These are phyloP conservation scores for Drosophila planitibia DNA, from an alignment of 2,888 invertebrate species.

Conservation along the genomic window DNA sequence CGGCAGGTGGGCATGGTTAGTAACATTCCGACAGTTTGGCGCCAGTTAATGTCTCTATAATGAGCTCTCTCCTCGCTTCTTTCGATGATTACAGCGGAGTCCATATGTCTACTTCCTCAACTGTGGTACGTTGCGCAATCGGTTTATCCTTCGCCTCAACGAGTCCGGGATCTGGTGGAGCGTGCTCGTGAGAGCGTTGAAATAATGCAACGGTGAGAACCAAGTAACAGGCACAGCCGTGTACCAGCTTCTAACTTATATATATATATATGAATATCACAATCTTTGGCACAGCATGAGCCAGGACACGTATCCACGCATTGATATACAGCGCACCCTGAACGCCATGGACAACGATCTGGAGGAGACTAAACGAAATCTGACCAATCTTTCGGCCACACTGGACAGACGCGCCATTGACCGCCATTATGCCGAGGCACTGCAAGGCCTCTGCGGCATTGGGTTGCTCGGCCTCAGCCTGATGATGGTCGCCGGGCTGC, in stretches of 20 bases:
- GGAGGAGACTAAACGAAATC: conserved; percentile 84
- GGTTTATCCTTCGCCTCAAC: conserved; percentile 85
- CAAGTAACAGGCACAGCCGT: background rate
- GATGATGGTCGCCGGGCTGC: conserved; percentile 94
- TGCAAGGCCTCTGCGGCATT: conserved; percentile 92
- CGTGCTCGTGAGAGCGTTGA: conserved; percentile 84
- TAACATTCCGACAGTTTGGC: conserved; percentile 5
- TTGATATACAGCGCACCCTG: conserved; percentile 83
- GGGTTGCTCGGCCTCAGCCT: conserved; percentile 93
- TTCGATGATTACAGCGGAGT: conserved; percentile 78
- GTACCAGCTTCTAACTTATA: background rate
- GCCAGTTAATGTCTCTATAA: background rate
- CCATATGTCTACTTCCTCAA: conserved; percentile 85
- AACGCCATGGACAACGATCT: conserved; percentile 84
- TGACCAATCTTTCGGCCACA: conserved; percentile 87
- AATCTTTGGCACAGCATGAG: conserved; percentile 79
- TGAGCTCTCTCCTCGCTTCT: background rate
- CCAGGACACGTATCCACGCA: conserved; percentile 84
- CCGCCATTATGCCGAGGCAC: conserved; percentile 92
- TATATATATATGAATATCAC: background rate
- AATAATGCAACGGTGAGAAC: conserved; percentile 80
- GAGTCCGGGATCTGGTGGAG: conserved; percentile 85
- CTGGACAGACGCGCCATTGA: conserved; percentile 94
- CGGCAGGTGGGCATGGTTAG: conserved; percentile 85
- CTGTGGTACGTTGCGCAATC: conserved; percentile 85